These are phyloP conservation scores for Nilaparvata lugens DNA, from an alignment of 1,140 invertebrate genomes.

Conservation along the genomic window DNA sequence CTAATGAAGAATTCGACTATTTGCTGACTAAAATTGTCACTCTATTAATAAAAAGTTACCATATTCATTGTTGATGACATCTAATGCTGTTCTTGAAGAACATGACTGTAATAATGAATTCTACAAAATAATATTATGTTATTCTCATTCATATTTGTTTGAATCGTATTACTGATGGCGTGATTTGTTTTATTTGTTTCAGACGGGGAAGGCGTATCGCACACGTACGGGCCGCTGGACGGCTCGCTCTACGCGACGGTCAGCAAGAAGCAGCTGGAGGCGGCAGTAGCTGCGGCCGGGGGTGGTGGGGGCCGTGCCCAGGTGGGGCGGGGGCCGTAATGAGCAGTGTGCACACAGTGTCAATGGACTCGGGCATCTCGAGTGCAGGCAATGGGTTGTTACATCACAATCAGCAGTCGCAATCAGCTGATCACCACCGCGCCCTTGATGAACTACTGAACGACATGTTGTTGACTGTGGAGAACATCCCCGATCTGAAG, in stretches of 20 bases:
- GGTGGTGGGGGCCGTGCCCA: conserved; percentile 28
- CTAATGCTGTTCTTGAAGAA: no score
- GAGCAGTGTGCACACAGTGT: conserved; percentile 57
- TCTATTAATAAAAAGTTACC: no score
- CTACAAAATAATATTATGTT: no score
- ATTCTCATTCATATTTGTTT: no score
- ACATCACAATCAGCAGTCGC: conserved; percentile 35
- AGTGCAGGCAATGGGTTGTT: conserved; percentile 46
- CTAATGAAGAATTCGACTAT: no score
- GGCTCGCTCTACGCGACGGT: conserved; percentile 81
- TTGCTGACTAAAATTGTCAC: no score
- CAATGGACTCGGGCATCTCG: conserved; percentile 77
- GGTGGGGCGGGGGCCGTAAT: conserved; percentile 18
- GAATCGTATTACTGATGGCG: not conserved
- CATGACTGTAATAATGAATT: no score
- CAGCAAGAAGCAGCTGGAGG: conserved; percentile 43
- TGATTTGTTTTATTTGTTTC: conserved; percentile 13
- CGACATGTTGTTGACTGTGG: conserved; percentile 73
- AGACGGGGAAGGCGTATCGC: conserved; percentile 34
- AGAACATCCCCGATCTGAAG: conserved; percentile 56
- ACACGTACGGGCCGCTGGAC: conserved; percentile 75
- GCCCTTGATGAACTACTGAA: conserved; percentile 64
- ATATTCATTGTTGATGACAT: no score
- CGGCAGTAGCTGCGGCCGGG: conserved; percentile 36
- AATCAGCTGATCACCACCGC: conserved; percentile 36